phyloP scores from a whole-genome alignment of 2,113 vertebrate genomes.

The Aegithalos caudatus region DNA sequence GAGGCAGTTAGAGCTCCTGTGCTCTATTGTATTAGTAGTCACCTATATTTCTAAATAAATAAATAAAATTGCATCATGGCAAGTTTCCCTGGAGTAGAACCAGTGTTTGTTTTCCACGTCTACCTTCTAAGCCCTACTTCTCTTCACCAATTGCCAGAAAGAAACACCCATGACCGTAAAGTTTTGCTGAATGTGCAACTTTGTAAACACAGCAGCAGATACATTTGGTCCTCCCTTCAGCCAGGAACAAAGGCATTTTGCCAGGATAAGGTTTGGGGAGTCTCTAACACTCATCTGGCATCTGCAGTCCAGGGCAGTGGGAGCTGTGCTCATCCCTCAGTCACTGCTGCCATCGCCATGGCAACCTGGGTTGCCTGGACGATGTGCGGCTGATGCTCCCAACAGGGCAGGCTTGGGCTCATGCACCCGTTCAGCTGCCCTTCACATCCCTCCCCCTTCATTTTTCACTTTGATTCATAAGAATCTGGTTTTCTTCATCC shows the following conservation, averaged over 20 bases:
- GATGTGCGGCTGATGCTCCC: conserved; percentile 25
- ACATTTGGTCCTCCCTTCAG: accelerated
- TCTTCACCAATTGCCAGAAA: not conserved
- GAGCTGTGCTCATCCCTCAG: conserved; percentile 53
- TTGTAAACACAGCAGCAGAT: not conserved
- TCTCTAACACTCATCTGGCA: not conserved
- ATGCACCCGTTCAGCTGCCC: not conserved
- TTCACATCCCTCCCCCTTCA: not conserved
- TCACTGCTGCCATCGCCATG: conserved; percentile 63
- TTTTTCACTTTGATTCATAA: conserved; percentile 35
- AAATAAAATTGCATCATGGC: not conserved
- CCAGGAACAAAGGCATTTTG: accelerated
- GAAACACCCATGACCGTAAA: not conserved
- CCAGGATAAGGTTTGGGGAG: not conserved
- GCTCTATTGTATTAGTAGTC: not conserved
- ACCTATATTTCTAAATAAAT: not conserved
- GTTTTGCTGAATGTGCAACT: conserved; percentile 53
- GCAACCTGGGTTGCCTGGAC: conserved; percentile 74
- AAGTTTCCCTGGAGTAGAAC: not conserved
- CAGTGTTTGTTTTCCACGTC: not conserved
- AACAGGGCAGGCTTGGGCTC: not conserved
- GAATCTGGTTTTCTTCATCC: not conserved
- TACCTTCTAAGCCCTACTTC: not conserved
- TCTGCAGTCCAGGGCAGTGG: not conserved
- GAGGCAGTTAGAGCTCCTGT: not conserved